Conservation (phyloP, 2,113 vertebrate species). For the Sporophila hypoxantha region DNA sequence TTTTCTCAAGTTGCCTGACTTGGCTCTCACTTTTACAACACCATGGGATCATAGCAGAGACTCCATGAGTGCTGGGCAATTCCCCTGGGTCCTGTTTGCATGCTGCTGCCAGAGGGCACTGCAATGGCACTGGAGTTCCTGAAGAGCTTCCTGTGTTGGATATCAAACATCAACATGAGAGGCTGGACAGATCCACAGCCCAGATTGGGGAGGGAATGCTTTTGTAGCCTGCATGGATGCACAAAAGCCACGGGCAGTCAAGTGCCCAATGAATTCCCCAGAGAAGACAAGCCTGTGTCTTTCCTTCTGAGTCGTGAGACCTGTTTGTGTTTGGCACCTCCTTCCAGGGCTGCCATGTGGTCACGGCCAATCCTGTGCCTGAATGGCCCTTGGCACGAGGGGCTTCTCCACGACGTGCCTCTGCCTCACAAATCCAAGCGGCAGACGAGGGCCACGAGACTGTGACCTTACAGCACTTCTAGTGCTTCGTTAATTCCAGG, state of each 20-base stretch:
- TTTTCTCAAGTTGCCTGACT: not conserved
- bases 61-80: not conserved
- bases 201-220: not conserved
- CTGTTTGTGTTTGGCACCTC: not conserved
- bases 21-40: not conserved
- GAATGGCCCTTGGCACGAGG: not conserved
- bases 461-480: not conserved
- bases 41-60: not conserved
- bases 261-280: not conserved
- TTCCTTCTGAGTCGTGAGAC: not conserved
- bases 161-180: not conserved
- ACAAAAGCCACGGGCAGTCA: not conserved
- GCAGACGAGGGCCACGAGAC: accelerated
- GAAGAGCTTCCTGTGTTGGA: not conserved
- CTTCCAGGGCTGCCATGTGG: not conserved
- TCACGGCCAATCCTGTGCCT: not conserved
- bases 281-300: not conserved
- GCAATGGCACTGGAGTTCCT: not conserved
- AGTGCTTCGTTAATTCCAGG: not conserved
- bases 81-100: accelerated
- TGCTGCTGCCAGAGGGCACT: not conserved
- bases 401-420: accelerated
- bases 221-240: not conserved
- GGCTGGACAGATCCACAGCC: not conserved
- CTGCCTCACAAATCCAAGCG: not conserved